These are phyloP conservation scores for Burhinus oedicnemus DNA, from an alignment of 2,113 vertebrate genomes.

Conservation along the genomic window DNA sequence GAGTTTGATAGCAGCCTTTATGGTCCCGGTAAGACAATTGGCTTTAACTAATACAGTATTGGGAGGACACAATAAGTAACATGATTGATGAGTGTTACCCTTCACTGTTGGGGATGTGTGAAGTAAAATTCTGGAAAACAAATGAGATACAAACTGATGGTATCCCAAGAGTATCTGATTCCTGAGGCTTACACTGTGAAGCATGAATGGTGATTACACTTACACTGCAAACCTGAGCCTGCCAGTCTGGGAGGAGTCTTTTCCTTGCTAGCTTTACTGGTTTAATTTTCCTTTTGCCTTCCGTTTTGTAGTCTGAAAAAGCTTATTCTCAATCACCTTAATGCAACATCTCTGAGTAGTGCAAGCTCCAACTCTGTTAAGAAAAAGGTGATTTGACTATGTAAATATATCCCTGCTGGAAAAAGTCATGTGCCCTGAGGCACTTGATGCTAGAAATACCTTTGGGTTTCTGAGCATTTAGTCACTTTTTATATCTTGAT, in stretches of 20 bases:
- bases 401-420: neutral
- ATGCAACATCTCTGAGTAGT: neutral
- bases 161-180: neutral
- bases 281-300: neutral
- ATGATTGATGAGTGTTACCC: neutral
- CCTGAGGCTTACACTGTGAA: neutral
- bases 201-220: neutral
- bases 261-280: neutral
- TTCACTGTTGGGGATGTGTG: neutral
- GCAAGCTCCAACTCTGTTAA: neutral
- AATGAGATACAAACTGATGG: neutral
- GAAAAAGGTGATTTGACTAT: neutral
- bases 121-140: neutral
- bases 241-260: neutral
- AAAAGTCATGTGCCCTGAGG: neutral
- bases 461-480: neutral
- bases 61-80: neutral
- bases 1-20: neutral
- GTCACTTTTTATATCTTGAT: neutral
- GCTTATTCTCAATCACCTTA: neutral
- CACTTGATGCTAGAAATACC: neutral
- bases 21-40: neutral
- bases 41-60: neutral
- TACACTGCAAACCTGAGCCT: neutral
- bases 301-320: neutral